Evolutionary conservation across 1,140 invertebrate genomes (phyloP), one percentile per base, ranked within the genome.

Genomic region (Homarus americanus): DNA sequence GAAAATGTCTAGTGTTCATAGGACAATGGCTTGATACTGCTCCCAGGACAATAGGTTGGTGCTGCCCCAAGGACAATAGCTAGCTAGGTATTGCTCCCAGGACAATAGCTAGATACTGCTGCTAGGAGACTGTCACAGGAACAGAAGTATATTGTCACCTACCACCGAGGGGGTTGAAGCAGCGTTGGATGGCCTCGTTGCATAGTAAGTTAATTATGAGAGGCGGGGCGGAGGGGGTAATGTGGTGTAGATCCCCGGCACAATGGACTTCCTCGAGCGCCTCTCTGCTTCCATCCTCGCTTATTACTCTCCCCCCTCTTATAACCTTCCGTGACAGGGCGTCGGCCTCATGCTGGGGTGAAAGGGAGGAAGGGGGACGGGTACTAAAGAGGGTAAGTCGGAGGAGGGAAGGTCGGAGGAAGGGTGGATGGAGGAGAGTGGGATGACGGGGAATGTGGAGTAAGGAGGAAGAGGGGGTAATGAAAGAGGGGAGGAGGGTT

Each of bases 291-390:
- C 63, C n/a, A 7, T 69, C 63, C 63, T 28, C 24, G 24, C n/a
- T 69, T 69, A 69, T 69, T 69, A 69, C 28, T 28, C 9, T 69
- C 63, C 53, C 20, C 2, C 53, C 53, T 5, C 9, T 24, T 24
- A 32, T 69, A 69, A 69, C 63, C n/a, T 32, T 69, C 63, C 63
- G 32, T 69, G 63, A 69, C 63, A 69, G 63, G 63, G n/a, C 63
- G 63, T 69, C 32, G 28, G 63, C 63, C 5, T 28, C 63, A 7
- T 69, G 28, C 17, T 9, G n/a, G 63, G 63, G n/a, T 4, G 28
- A 32, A 3, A 28, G 63, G 28, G 63, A 12, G 12, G 63, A 69
- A 24, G 63, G 53, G 12, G 5, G 53, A 58, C 12, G 1, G 53
- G 53, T 15, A 3, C 1, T 58, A 4, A 15, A 58, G 12, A 17